Evolutionary conservation across 2,888 invertebrate genomes (phyloP).

Genomic region (Torymus auratus): DNA sequence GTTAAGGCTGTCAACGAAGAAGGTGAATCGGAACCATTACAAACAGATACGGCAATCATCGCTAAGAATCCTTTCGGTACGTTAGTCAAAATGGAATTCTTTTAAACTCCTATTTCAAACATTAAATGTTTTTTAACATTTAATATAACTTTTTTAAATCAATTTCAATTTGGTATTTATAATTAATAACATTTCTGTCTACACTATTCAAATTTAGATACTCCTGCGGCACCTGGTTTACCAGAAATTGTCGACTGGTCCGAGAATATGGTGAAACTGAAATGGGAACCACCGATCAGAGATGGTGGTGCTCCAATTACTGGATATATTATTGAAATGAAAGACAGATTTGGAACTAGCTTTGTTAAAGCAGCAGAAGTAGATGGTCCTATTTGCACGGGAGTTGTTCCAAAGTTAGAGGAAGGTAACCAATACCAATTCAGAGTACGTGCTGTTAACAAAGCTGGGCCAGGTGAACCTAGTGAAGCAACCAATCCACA

Average conservation of each 20-base stretch:
- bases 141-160: background rate
- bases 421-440: slow-evolving; percentile 98
- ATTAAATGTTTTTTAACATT: background rate
- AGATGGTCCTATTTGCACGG: slow-evolving; percentile 89
- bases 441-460: slow-evolving; percentile 94
- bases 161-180: background rate
- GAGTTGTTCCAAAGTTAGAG: slow-evolving; percentile 91
- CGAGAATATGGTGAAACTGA: slow-evolving; percentile 92
- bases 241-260: slow-evolving; percentile 95
- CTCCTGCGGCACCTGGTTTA: slow-evolving; percentile 91
- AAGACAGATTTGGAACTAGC: slow-evolving; percentile 90
- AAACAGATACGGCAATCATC: slow-evolving; percentile 90
- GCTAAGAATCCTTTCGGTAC: slow-evolving; percentile 98
- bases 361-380: slow-evolving; percentile 92
- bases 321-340: slow-evolving; percentile 93
- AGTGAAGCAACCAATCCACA: slow-evolving; percentile 95
- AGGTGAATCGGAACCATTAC: slow-evolving; percentile 96
- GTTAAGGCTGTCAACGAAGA: slow-evolving; percentile 98
- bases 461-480: slow-evolving; percentile 95
- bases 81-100: slow-evolving; percentile 25
- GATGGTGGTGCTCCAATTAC: slow-evolving; percentile 97
- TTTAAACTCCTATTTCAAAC: slow-evolving; percentile 5
- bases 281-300: slow-evolving; percentile 93
- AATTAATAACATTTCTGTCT: background rate
- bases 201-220: slow-evolving; percentile 76